Percentiles rank a stretch among this genome's conserved stretches.
These are phyloP conservation scores for Colletes gigas DNA, from an alignment of 1,140 invertebrate species.

Conservation along the genomic window DNA sequence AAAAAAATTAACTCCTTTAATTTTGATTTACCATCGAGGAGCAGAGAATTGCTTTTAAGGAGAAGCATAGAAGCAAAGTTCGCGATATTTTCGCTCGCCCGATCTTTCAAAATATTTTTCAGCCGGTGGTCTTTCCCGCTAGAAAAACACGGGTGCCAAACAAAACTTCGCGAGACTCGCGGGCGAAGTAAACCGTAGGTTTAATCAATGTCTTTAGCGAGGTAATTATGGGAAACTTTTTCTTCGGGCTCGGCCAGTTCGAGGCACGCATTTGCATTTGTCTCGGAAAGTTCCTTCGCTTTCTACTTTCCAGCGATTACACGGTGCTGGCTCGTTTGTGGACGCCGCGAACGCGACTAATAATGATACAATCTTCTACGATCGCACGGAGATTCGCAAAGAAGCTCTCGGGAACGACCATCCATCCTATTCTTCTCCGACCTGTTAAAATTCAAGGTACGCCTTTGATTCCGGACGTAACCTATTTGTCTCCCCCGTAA, in stretches of 20 bases:
- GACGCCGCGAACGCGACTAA: background rate
- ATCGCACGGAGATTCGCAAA: background rate
- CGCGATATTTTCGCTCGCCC: too few species aligned
- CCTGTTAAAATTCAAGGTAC: slow-evolving; percentile 56
- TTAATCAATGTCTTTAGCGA: background rate
- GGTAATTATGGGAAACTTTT: slow-evolving; percentile 25
- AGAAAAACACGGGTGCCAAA: background rate
- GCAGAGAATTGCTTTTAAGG: too few species aligned
- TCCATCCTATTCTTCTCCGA: slow-evolving; percentile 4
- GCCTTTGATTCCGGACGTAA: slow-evolving; percentile 28
- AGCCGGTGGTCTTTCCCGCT: background rate
- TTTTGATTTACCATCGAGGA: too few species aligned
- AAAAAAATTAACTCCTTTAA: too few species aligned
- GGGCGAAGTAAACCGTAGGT: background rate
- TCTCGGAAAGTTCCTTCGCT: slow-evolving; percentile 21
- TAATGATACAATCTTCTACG: background rate
- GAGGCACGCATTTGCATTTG: slow-evolving; percentile 32
- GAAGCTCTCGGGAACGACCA: slow-evolving; percentile 35
- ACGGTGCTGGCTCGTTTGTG: background rate
- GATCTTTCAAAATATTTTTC: background rate
- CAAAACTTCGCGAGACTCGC: background rate
- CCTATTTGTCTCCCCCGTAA: slow-evolving; percentile 42
- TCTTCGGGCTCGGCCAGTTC: background rate
- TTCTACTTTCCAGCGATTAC: slow-evolving; percentile 24
- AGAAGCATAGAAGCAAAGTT: too few species aligned